Evolutionary conservation across 1,140 invertebrate species (phyloP).

Genomic region (Thereuonema tuberculata): DNA sequence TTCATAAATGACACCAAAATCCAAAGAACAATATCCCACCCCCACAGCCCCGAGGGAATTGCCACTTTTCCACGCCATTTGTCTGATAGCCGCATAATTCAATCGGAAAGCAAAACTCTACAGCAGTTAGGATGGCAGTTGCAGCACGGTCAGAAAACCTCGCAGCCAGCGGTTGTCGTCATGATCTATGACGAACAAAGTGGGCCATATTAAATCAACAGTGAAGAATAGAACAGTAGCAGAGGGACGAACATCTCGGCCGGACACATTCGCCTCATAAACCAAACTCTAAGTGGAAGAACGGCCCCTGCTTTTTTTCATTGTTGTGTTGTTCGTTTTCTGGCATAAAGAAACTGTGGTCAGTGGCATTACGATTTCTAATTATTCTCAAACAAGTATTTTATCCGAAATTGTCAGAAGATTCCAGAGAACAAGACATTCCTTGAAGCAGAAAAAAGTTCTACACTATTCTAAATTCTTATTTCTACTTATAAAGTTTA

Average conservation of each 20-base stretch:
- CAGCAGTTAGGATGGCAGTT: not conserved
- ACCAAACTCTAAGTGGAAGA: not conserved
- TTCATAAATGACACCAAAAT: too few relatives aligned
- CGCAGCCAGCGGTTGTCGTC: not conserved
- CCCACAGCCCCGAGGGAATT: not conserved
- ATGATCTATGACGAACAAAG: not conserved
- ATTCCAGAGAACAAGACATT: too few relatives aligned
- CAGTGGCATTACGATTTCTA: too few relatives aligned
- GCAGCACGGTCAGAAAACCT: not conserved
- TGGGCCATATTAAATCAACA: not conserved
- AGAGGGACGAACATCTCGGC: not conserved
- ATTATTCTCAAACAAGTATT: too few relatives aligned
- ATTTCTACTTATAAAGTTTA: too few relatives aligned
- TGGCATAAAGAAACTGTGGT: too few relatives aligned
- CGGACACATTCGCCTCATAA: not conserved
- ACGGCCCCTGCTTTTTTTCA: too few relatives aligned
- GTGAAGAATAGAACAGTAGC: not conserved
- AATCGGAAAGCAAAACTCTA: not conserved
- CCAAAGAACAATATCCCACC: not conserved
- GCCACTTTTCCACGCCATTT: slow-evolving; percentile 1
- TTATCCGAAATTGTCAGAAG: too few relatives aligned
- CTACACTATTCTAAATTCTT: too few relatives aligned
- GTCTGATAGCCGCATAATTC: not conserved
- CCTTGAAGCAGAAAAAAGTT: too few relatives aligned
- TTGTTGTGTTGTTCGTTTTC: too few relatives aligned